Evolutionary conservation across 2,113 vertebrate genomes (phyloP), one percentile per base, ranked within the genome.

Genomic region (Labrus mixtus): DNA sequence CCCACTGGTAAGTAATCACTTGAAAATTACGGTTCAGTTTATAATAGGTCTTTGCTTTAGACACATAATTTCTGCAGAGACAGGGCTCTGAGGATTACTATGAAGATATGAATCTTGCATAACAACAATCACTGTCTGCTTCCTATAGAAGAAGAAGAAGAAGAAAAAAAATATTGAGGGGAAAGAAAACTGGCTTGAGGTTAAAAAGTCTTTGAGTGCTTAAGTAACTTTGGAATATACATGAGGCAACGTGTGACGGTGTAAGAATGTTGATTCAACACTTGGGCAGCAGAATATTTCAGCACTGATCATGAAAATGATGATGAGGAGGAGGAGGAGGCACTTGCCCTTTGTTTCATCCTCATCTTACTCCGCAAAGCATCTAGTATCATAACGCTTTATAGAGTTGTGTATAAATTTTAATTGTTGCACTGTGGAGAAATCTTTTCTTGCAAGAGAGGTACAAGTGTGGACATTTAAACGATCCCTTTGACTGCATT

Each of bases 1-100:
- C 94, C 95, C 92, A 92, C 87, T 91, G 94, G 83, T 94, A 93
- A 94, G 94, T 95, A 95, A 95, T 95, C 95, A 95, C 94, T 95
- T 95, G 94, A 95, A 95, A 95, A 95, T 95, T 92, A 94, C 64
- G 79, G 83, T 81, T 86, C 73, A 71, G 89, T 92, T 93, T 90
- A 89, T 94, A 95, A 94, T 94, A 91, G 91, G 81, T 79, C 89
- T 91, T 61, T 66, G 88, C 88, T 88, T 94, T 79, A 76, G 84
- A 91, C 81, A 90, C 86, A 91, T 92, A 91, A 90, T 91, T 92
- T 92, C 92, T 83, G 71, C 79, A 75, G 85, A 90, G 82, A 87
- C 80, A 62, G 87, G 78, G 84, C 85, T 86, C 81, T 6, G 36
- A 83, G 82, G 84, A 90, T 87, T 91, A 59, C 56, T 82, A 88